These are phyloP conservation scores for Xenentodon cancila DNA, from an alignment of 2,797 vertebrate genomes.

Conservation along the genomic window DNA sequence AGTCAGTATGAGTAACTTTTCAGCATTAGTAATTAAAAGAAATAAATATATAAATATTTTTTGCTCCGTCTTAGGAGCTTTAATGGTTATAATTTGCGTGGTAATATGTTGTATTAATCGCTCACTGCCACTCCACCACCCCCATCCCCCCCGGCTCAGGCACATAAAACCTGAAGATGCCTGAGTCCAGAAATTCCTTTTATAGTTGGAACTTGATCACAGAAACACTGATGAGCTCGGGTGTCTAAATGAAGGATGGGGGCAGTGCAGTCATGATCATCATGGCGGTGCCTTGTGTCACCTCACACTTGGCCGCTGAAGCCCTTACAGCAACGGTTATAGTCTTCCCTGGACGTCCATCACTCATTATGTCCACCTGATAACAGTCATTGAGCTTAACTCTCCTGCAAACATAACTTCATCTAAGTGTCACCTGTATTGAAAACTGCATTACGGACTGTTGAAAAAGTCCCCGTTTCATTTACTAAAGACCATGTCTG, in stretches of 20 bases:
- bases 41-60: not conserved
- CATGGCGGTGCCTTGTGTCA: too few relatives aligned
- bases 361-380: slow-evolving; percentile 2
- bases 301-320: not conserved
- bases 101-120: too few relatives aligned
- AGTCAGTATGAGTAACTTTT: not conserved
- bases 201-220: not conserved
- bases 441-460: not conserved
- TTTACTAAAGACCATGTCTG: too few relatives aligned
- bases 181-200: not conserved
- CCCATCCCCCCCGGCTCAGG: too few relatives aligned
- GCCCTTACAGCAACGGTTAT: not conserved
- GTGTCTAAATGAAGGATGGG: not conserved
- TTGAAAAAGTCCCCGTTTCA: not conserved
- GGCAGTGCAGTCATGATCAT: not conserved
- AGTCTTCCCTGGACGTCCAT: not conserved
- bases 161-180: too few relatives aligned
- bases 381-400: slow-evolving; percentile 15
- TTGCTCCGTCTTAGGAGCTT: too few relatives aligned
- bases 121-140: too few relatives aligned
- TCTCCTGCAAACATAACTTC: too few relatives aligned
- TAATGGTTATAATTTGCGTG: too few relatives aligned
- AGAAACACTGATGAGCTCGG: not conserved
- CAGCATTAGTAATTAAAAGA: not conserved
- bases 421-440: too few relatives aligned